These are phyloP conservation scores for Rhabdomys pumilio DNA, from an alignment of 2,797 vertebrate species.

Conservation along the genomic window DNA sequence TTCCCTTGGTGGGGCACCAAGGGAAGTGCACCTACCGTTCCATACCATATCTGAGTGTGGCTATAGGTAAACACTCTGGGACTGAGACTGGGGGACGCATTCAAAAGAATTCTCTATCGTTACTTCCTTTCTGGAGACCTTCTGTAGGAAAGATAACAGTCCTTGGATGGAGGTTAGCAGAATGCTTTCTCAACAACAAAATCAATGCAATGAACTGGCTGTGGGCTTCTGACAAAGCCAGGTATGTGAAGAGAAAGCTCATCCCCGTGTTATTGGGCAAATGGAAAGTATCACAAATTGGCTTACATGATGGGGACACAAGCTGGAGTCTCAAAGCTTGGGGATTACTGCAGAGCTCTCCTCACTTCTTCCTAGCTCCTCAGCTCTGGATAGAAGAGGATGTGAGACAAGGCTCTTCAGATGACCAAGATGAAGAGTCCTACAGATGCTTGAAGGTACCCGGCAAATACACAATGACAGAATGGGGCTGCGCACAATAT, in stretches of 20 bases:
- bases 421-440: background rate
- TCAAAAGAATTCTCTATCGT: constrained; percentile 17
- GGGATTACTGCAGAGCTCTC: background rate
- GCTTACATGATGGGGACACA: background rate
- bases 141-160: background rate
- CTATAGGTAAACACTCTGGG: background rate
- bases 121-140: constrained; percentile 22
- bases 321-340: background rate
- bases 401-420: background rate
- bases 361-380: background rate
- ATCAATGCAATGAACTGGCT: background rate
- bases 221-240: background rate
- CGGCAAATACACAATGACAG: background rate
- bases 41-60: background rate
- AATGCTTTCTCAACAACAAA: background rate
- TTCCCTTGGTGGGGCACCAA: background rate
- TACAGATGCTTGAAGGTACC: background rate
- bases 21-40: background rate
- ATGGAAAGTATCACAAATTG: background rate
- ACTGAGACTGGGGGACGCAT: background rate
- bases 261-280: background rate
- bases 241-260: background rate
- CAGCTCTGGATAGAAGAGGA: background rate
- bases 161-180: background rate
- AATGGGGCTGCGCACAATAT: background rate